Evolutionary conservation across 2,888 invertebrate genomes (phyloP), one percentile per base, ranked within the genome.

Genomic region (Dione juno): DNA sequence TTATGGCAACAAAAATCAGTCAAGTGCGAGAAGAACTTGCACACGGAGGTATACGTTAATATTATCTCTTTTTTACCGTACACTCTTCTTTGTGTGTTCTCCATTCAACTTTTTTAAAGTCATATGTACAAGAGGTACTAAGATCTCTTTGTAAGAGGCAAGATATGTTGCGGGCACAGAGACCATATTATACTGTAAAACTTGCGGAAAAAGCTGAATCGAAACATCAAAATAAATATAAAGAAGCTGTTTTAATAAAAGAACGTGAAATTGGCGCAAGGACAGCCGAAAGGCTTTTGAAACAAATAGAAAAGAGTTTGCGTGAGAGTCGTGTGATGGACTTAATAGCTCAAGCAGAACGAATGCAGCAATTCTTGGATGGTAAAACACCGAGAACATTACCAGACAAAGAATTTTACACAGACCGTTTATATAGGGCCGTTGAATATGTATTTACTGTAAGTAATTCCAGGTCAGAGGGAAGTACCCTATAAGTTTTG

Each of bases 361-460:
- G 90, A n/a, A 89, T 92, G 88, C 93, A 93, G 77, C 72, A 86
- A 75, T 93, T 91, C 77, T 84, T 93, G 10, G 91, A 93, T 71
- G 79, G 66, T 19, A 92, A 89, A 74, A 91, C 89, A 37, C 88
- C 88, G 9, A 83, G 89, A 63, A 90, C 88, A 1, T 77, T 93
- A 57, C 92, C 91, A 1, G 90, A 90, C 72, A 93, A 92, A 75
- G 89, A 93, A 35, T 10, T 82, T 6, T 93, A 90, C 74, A 88
- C 84, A 1, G 92, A 92, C 73, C 86, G 90, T 0, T 77, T 93
- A 57, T 93, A 93, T 70, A 82, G 88, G 75, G 86, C 87, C 0
- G 90, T 93, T 1, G 93, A n/a, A n/a, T n/a, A n/a, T n/a, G n/a
- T n/a, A n/a, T n/a, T n/a, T n/a, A n/a, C n/a, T n/a, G n/a, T n/a